Base-by-base conservation (phyloP, 2,888 invertebrate species). In the Sesia bembeciformis region DNA sequence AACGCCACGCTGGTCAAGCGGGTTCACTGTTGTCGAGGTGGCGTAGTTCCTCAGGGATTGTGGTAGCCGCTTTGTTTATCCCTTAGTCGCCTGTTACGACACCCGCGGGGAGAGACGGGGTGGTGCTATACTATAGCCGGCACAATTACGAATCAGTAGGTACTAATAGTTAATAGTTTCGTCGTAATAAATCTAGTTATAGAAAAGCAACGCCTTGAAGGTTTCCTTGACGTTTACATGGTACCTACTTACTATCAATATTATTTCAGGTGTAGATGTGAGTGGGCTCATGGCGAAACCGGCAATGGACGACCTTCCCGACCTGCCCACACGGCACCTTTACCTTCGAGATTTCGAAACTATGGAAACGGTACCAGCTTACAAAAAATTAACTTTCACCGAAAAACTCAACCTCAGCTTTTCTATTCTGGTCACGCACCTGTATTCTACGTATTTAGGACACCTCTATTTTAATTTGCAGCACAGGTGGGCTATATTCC, bases 391-490 rank as follows among this genome's bases (percentile, higher is more conserved):
- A 7, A 63, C 58, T 3, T 65, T 70, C 50, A 70, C 66, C 42
- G 68, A 76, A 4, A 79, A 67, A 61, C 76, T 74, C 59, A 84
- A 80, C 53, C 56, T 87, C 0, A 74, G 62, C 38, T 38, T 81
- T 3, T 59, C 59, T 52, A 58, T 62, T 3, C 51, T 79, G 0
- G 63, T 73, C 38, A 53, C 64, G 0, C 52, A 55, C 0, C 59
- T 91, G 5, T 87, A 91, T 64, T 73, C 77, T 5, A 90, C 85
- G 7, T 74, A 64, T 56, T 66, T 92, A 53, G 91, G 93, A 23
- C 90, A 94, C 5, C 74, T 89, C 50, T 91, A 92, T 63, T 90
- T 93, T 53, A 95, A 95, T 69, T 70, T 81, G 39, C 84, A 92
- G 53, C 92, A 93, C 70, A 82, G 85, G 66, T 66, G 93, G 2